Conservation (phyloP, 2,797 vertebrate genomes). For the Mareca strepera region DNA sequence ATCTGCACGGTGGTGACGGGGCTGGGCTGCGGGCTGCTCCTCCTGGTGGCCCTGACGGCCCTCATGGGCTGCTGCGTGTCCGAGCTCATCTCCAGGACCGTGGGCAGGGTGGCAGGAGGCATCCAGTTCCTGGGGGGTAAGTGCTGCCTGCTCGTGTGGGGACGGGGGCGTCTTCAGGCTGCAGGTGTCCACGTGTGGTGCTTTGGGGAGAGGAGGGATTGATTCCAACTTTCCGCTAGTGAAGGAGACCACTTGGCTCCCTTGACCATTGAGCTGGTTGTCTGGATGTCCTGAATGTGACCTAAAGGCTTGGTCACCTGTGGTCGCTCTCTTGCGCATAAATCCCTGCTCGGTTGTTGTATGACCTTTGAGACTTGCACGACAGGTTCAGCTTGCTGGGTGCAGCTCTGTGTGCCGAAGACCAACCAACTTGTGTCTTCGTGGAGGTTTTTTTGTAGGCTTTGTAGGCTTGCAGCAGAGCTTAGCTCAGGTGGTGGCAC, state of each 20-base stretch:
- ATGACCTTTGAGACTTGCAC: neutral
- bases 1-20: constrained; percentile 95
- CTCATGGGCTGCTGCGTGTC: constrained; percentile 98
- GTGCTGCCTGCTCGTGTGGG: constrained; percentile 46
- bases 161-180: neutral
- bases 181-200: accelerated
- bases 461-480: neutral
- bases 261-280: accelerated
- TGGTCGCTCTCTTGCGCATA: neutral
- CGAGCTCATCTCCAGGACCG: constrained; percentile 94
- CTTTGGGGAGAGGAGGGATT: neutral
- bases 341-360: neutral
- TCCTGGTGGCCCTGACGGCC: constrained; percentile 93
- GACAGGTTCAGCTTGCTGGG: neutral
- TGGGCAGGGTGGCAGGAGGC: constrained; percentile 94
- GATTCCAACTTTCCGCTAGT: neutral
- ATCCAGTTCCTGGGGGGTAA: constrained; percentile 97
- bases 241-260: neutral
- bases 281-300: neutral
- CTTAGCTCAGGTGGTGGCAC: neutral
- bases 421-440: neutral
- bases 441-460: neutral
- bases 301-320: neutral
- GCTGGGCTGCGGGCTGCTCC: constrained; percentile 93
- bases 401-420: neutral